Evolutionary conservation across 1,140 invertebrate genomes (phyloP).

Genomic region (Cydia fagiglandana): DNA sequence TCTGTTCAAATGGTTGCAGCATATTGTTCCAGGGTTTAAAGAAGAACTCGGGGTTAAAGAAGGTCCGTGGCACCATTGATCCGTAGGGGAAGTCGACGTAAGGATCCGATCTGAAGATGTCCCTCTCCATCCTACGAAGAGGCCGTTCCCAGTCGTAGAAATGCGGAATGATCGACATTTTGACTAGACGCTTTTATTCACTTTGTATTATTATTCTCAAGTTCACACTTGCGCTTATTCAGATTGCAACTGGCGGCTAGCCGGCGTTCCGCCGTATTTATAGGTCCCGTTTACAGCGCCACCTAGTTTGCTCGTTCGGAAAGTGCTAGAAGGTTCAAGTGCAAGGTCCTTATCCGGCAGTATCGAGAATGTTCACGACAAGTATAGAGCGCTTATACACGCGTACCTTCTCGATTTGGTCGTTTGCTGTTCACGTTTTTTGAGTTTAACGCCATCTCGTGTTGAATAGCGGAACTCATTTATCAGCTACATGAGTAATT

Average conservation of each 20-base stretch:
- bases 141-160: constrained; percentile 58
- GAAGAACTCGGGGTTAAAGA: constrained; percentile 42
- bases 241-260: constrained; percentile 37
- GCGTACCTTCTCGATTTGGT: constrained; percentile 42
- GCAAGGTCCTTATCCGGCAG: constrained; percentile 17
- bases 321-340: constrained; percentile 21
- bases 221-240: background rate
- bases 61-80: constrained; percentile 48
- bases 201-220: constrained; percentile 22
- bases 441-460: constrained; percentile 48
- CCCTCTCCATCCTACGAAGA: constrained; percentile 48
- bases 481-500: background rate
- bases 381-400: constrained; percentile 18
- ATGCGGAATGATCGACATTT: constrained; percentile 64
- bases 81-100: constrained; percentile 44
- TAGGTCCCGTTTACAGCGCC: constrained; percentile 52
- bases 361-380: constrained; percentile 48
- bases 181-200: constrained; percentile 31
- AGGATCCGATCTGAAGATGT: constrained; percentile 48
- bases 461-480: constrained; percentile 42
- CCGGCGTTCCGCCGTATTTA: constrained; percentile 49
- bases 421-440: constrained; percentile 21
- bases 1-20: constrained; percentile 1
- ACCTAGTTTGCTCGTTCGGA: constrained; percentile 42
- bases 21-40: constrained; percentile 45